A percentile compares a stretch with the other conserved stretches of the same genome.
phyloP scores from a whole-genome alignment of 2,113 vertebrate species.

The Limnothrissa miodon region DNA sequence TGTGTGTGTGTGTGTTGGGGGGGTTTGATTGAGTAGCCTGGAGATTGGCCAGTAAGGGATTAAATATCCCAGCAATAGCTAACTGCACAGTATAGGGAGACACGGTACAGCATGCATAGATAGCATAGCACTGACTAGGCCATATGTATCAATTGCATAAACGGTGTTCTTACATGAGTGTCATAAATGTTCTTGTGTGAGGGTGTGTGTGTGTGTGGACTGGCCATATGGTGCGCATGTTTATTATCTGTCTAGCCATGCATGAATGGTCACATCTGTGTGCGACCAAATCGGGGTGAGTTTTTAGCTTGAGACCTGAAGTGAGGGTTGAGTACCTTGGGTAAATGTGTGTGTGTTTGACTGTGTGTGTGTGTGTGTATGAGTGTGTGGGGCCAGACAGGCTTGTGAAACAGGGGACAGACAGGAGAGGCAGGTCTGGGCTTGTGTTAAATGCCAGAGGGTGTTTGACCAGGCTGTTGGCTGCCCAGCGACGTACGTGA shows the following conservation, averaged over 20 bases:
- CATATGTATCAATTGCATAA: not conserved
- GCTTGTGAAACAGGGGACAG: not conserved
- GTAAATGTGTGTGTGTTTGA: not conserved
- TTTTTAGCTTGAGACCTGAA: no score
- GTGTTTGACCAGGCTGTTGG: conserved; percentile 15
- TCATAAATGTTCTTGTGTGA: not conserved
- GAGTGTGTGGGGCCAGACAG: not conserved
- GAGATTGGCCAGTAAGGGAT: not conserved
- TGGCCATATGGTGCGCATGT: not conserved
- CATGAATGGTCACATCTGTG: not conserved
- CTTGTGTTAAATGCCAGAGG: conserved; percentile 18
- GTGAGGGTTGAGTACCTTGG: no score
- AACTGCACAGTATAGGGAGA: no score
- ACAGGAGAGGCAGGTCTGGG: conserved; percentile 19
- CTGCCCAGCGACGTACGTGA: not conserved
- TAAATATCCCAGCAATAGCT: no score
- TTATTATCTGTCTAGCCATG: not conserved
- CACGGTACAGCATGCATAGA: not conserved
- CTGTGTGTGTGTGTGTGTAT: not conserved
- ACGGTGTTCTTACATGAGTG: not conserved
- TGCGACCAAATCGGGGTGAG: not conserved
- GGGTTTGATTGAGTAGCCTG: not conserved
- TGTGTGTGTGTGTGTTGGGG: no score
- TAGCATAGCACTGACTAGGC: not conserved
- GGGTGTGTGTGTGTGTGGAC: not conserved